Conservation (phyloP, 2,888 invertebrate species). For the Acronicta leporina region DNA sequence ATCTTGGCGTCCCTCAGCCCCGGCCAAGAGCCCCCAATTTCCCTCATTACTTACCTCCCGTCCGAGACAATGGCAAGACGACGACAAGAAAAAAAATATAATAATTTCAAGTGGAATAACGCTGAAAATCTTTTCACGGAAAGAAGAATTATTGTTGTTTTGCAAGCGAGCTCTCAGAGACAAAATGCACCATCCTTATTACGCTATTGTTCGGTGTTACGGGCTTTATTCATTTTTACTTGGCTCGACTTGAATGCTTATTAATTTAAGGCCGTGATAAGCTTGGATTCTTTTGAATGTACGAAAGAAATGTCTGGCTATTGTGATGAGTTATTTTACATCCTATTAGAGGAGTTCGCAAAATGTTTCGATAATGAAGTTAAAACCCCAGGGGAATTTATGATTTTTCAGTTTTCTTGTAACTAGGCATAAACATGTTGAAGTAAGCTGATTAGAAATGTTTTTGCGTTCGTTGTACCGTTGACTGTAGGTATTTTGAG, state of each 20-base stretch:
- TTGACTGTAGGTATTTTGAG: too few species aligned
- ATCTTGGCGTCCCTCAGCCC: slow-evolving; percentile 82
- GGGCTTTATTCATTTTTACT: slow-evolving; percentile 89
- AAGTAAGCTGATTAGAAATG: slow-evolving; percentile 5
- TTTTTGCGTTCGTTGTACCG: background rate
- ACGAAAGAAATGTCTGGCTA: slow-evolving; percentile 84
- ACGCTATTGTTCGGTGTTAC: slow-evolving; percentile 88
- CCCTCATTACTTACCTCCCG: slow-evolving; percentile 89
- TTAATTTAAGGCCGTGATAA: slow-evolving; percentile 89
- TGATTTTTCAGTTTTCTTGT: slow-evolving; percentile 21
- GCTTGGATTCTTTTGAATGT: slow-evolving; percentile 88
- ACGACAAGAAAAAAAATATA: slow-evolving; percentile 87
- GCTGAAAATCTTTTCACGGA: slow-evolving; percentile 89
- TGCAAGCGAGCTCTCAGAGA: slow-evolving; percentile 88
- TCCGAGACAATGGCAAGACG: slow-evolving; percentile 88
- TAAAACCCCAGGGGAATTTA: slow-evolving; percentile 32
- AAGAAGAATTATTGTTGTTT: slow-evolving; percentile 89
- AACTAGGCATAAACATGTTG: background rate
- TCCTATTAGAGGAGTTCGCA: slow-evolving; percentile 71
- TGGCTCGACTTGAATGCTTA: slow-evolving; percentile 89
- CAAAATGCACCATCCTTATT: slow-evolving; percentile 89
- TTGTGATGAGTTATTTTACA: slow-evolving; percentile 86
- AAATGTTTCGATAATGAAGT: slow-evolving; percentile 61
- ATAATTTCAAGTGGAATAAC: slow-evolving; percentile 89
- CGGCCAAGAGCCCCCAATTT: slow-evolving; percentile 85